Base-by-base conservation (phyloP, 2,113 vertebrate genomes). In the Columbina picui region DNA sequence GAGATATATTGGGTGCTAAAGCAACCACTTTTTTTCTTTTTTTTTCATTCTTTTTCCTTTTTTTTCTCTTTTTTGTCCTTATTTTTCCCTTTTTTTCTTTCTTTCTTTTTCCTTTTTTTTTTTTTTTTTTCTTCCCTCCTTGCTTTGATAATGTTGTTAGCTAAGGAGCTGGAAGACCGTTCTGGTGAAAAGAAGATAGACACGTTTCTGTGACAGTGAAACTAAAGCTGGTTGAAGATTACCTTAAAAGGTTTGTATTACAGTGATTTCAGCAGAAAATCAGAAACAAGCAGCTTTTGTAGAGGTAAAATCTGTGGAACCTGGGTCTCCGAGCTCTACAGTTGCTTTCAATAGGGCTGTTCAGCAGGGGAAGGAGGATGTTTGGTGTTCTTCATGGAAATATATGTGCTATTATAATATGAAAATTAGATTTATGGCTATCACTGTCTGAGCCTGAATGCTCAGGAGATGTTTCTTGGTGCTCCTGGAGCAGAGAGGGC, bases 121-220 rank as follows among this genome's bases (percentile, higher is more conserved):
- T 49, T 4, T 16, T 22, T 10, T 22, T 19, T 3, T 6, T 11
- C 5, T 6, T 3, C 9, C 29, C 4, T 2, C 8, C 30, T 71
- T 83, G 6, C 4, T 65, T 53, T 67, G 23, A 9, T 17, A 53
- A 14, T 4, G 14, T 12, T 77, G 27, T 10, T 70, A 22, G 30
- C 7, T n/a, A 8, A 10, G 13, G 16, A 81, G 32, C 27, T 45
- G 1, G 9, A 53, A 91, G 25, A 4, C 1, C 41, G 4, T 34
- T 53, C 8, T 0, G 10, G 12, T 16, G 22, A 65, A 61, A 90
- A 22, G 9, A 49, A 64, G 12, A 22, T 3, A 10, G 34, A 45
- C 45, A 67, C 45, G 19, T 34, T 57, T 76, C 43, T 79, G 25
- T 0, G 1, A 20, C 2, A 18, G 34, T 0, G 4, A 45, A 47